Conservation (phyloP, 2,113 vertebrate species). For the Coregonus clupeaformis region DNA sequence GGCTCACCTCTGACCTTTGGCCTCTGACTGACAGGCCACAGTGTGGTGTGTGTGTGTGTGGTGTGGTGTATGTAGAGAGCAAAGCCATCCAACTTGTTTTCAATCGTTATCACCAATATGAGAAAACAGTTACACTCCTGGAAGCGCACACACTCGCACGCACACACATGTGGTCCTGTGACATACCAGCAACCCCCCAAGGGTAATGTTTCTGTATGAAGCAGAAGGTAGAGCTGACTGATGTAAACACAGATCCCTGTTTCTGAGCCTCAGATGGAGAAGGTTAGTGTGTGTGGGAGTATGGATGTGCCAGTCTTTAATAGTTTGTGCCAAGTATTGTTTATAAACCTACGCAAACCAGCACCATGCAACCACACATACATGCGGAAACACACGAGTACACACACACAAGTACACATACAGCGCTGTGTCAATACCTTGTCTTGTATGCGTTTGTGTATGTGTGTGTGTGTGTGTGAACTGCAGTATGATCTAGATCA, state of each 20-base stretch:
- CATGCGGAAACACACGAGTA: neutral
- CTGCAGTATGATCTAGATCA: neutral
- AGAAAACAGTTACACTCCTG: constrained; percentile 7
- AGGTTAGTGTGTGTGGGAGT: neutral
- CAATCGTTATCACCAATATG: constrained; percentile 57
- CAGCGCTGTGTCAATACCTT: neutral
- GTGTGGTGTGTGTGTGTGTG: constrained; percentile 9
- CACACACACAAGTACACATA: neutral
- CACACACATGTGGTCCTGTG: neutral
- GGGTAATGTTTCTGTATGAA: too few species aligned
- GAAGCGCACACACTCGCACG: neutral
- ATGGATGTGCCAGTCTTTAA: too few species aligned
- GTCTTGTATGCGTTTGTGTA: constrained; percentile 29
- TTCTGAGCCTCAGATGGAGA: neutral
- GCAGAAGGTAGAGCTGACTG: neutral
- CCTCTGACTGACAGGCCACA: neutral
- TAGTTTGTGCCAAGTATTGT: neutral
- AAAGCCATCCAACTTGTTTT: constrained; percentile 22
- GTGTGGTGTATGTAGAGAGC: neutral
- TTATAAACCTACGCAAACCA: neutral
- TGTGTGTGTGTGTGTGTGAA: neutral
- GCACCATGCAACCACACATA: neutral
- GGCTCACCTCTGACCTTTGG: neutral
- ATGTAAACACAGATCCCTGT: neutral
- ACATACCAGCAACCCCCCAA: too few species aligned